Percentiles rank a stretch among this genome's conserved stretches.
Evolutionary conservation across 2,888 invertebrate genomes (phyloP).

Genomic region (Scaptodrosophila latifasciaeformis): DNA sequence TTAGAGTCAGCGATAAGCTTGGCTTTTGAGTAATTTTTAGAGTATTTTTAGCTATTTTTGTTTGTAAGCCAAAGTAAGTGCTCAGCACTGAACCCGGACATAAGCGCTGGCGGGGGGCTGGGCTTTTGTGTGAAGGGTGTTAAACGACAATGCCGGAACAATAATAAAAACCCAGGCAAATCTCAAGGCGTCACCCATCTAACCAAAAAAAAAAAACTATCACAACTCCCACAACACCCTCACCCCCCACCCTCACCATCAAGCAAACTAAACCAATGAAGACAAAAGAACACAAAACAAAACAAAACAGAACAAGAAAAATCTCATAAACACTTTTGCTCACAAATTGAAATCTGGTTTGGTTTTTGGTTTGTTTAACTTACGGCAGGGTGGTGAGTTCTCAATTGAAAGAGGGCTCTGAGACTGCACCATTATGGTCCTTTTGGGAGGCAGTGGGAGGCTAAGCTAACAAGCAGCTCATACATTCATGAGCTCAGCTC

Average conservation of each 20-base stretch:
- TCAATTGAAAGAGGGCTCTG: too few species aligned
- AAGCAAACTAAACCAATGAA: conserved; percentile 22
- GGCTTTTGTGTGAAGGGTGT: conserved; percentile 51
- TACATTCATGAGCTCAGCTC: conserved; percentile 33
- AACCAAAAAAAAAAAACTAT: conserved; percentile 18
- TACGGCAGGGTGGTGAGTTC: not conserved
- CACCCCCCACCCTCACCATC: conserved; percentile 23
- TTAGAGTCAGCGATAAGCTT: too few species aligned
- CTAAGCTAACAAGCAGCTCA: too few species aligned
- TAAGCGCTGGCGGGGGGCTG: not conserved
- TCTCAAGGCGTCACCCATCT: conserved; percentile 48
- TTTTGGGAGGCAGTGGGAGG: too few species aligned
- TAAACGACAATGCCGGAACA: conserved; percentile 21
- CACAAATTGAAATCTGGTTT: conserved; percentile 71
- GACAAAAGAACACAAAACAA: not conserved
- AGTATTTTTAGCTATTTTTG: too few species aligned
- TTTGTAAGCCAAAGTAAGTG: too few species aligned
- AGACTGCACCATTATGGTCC: too few species aligned
- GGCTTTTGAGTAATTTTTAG: too few species aligned
- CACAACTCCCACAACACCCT: not conserved
- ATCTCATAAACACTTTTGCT: conserved; percentile 71
- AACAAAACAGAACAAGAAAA: conserved; percentile 31
- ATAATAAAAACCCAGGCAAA: conserved; percentile 40
- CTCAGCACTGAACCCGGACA: too few species aligned
- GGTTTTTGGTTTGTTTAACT: not conserved